Conservation (phyloP, 2,113 vertebrate genomes). For the Phylloscopus trochilus region DNA sequence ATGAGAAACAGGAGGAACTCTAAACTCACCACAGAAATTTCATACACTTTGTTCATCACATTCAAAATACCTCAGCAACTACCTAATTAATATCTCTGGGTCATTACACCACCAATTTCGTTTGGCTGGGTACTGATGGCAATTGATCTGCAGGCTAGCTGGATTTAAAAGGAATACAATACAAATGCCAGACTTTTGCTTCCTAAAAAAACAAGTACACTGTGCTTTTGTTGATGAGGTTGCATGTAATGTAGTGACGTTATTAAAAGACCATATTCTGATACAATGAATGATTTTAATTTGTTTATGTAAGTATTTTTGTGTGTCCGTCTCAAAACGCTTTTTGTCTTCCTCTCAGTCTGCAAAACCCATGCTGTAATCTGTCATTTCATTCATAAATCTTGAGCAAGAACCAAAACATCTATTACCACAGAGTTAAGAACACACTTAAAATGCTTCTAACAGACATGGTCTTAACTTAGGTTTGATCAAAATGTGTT, state of each 20-base stretch:
- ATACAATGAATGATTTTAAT: not conserved
- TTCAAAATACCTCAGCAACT: slow-evolving; percentile 62
- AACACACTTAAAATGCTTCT: not conserved
- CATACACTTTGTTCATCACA: slow-evolving; percentile 56
- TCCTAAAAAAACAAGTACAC: not conserved
- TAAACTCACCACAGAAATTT: slow-evolving; percentile 50
- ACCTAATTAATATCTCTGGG: slow-evolving; percentile 64
- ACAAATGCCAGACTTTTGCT: not conserved
- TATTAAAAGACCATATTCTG: not conserved
- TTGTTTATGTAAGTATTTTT: not conserved
- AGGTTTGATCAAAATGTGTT: not conserved
- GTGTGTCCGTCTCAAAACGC: not conserved
- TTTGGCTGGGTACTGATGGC: slow-evolving; percentile 18
- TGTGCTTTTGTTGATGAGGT: not conserved
- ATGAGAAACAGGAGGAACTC: slow-evolving; percentile 60
- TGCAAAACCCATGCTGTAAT: not conserved
- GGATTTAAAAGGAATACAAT: not conserved
- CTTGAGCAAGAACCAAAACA: not conserved
- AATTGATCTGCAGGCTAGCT: not conserved
- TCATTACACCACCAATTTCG: slow-evolving; percentile 45
- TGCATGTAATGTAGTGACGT: not conserved
- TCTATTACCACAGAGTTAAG: not conserved
- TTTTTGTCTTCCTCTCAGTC: not conserved
- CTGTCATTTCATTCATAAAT: not conserved
- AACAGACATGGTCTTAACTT: not conserved